phyloP scores from a whole-genome alignment of 2,888 invertebrate genomes.

The Congeria kusceri region DNA sequence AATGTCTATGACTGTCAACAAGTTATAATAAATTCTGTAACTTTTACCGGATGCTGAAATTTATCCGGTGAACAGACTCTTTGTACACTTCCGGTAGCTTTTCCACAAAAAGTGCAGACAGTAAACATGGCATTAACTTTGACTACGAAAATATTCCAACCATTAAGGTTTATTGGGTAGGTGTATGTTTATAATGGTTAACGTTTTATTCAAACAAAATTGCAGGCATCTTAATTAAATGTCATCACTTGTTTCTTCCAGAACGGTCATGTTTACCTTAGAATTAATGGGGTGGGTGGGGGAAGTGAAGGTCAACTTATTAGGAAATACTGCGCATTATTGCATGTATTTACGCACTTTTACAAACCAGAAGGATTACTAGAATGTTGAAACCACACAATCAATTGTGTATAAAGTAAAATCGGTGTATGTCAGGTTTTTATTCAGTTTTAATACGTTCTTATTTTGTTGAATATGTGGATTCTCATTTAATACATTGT shows the following conservation, averaged over 20 bases:
- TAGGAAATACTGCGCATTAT: background rate
- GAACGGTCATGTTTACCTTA: background rate
- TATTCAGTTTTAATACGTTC: no score
- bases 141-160: conserved; percentile 30
- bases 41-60: no score
- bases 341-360: background rate
- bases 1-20: no score
- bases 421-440: no score
- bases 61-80: conserved; percentile 12
- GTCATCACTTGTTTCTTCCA: background rate
- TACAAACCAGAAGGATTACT: no score
- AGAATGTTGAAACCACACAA: no score
- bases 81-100: conserved; percentile 25
- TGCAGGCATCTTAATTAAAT: background rate
- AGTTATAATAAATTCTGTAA: no score
- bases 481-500: no score
- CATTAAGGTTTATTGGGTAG: conserved; percentile 44
- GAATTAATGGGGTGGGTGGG: conserved; percentile 28
- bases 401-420: no score
- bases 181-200: background rate
- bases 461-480: no score
- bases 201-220: no score
- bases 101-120: background rate
- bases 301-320: conserved; percentile 36
- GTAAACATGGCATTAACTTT: conserved; percentile 50